phyloP scores from a whole-genome alignment of 2,888 invertebrate species.

The Heliconius erato region DNA sequence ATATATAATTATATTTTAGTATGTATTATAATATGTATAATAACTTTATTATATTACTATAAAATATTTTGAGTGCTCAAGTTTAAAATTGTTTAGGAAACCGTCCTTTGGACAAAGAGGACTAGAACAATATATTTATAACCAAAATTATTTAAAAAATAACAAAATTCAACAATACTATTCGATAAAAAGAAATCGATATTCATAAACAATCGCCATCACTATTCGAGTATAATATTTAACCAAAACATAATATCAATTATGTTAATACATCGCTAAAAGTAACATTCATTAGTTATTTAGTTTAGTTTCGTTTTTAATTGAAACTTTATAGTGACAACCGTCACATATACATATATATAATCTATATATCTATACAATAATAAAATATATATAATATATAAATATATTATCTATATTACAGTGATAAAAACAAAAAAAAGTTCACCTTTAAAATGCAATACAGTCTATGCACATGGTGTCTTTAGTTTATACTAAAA shows the following conservation, averaged over 20 bases:
- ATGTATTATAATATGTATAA: no score
- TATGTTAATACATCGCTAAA: slow-evolving; percentile 42
- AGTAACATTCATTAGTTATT: slow-evolving; percentile 36
- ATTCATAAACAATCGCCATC: slow-evolving; percentile 24
- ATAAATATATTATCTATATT: slow-evolving; percentile 29
- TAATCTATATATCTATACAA: slow-evolving; percentile 47
- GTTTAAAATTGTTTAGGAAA: background rate
- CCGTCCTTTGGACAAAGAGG: slow-evolving; percentile 7
- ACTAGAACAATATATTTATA: background rate
- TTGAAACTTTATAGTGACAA: slow-evolving; percentile 54
- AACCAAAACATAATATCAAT: slow-evolving; percentile 47
- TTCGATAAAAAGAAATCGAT: slow-evolving; percentile 17
- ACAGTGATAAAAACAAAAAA: slow-evolving; percentile 60
- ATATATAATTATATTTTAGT: no score
- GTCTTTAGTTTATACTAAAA: slow-evolving; percentile 71
- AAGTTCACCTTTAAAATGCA: slow-evolving; percentile 80
- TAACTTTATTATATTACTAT: background rate
- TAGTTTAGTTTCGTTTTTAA: slow-evolving; percentile 31
- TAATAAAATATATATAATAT: slow-evolving; percentile 63
- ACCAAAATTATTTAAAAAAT: background rate
- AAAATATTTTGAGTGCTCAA: background rate
- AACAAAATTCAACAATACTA: slow-evolving; percentile 9
- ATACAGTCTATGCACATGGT: slow-evolving; percentile 81
- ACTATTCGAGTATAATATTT: slow-evolving; percentile 32
- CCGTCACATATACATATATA: slow-evolving; percentile 55